These are phyloP conservation scores for Amyelois transitella DNA, from an alignment of 1,140 invertebrate species.

Conservation along the genomic window DNA sequence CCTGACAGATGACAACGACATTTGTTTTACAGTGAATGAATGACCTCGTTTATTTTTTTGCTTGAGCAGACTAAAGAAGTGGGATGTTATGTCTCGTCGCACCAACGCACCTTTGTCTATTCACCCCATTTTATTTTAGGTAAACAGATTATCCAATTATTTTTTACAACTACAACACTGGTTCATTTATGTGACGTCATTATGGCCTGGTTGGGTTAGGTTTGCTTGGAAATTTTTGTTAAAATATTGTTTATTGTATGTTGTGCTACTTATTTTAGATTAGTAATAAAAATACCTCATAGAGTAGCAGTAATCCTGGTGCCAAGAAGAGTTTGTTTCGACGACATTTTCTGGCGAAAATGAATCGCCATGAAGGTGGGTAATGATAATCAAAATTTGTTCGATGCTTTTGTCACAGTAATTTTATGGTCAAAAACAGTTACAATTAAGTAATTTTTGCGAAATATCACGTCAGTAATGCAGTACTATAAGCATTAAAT, in stretches of 20 bases:
- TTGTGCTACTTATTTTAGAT: slow-evolving; percentile 75
- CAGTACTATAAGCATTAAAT: neutral
- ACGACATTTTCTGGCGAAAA: slow-evolving; percentile 78
- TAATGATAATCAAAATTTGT: slow-evolving; percentile 75
- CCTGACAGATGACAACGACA: neutral
- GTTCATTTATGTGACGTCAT: slow-evolving; percentile 78
- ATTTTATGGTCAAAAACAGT: slow-evolving; percentile 41
- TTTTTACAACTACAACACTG: slow-evolving; percentile 42
- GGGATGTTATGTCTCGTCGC: too few species aligned
- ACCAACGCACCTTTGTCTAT: too few species aligned
- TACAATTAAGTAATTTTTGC: neutral
- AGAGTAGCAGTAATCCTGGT: slow-evolving; percentile 62
- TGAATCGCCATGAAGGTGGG: slow-evolving; percentile 89
- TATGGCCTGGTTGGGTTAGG: slow-evolving; percentile 83
- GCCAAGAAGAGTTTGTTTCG: slow-evolving; percentile 63
- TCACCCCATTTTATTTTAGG: too few species aligned
- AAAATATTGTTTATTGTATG: slow-evolving; percentile 77
- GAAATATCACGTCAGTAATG: neutral
- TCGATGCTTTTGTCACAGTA: slow-evolving; percentile 66
- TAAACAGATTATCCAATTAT: slow-evolving; percentile 3
- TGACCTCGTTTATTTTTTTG: too few species aligned
- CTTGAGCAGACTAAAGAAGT: too few species aligned
- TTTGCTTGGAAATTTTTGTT: slow-evolving; percentile 81
- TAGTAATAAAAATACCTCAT: slow-evolving; percentile 68
- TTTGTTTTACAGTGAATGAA: too few species aligned